A percentile compares a stretch with the other conserved stretches of the same genome.
Conservation (phyloP, 2,113 vertebrate genomes). For the Rhinoderma darwinii region DNA sequence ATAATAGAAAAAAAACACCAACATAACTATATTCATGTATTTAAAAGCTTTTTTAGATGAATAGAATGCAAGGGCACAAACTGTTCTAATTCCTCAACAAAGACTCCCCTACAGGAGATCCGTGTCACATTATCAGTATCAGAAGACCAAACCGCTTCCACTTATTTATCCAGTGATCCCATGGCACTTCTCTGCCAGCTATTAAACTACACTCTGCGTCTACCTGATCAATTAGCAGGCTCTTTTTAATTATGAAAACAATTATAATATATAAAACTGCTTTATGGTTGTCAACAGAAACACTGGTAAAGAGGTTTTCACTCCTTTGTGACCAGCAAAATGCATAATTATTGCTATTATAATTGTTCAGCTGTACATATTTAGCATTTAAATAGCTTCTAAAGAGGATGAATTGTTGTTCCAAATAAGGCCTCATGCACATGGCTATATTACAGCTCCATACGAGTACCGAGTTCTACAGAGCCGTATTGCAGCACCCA, state of each 20-base stretch:
- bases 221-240: slow-evolving; percentile 31
- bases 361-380: neutral
- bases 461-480: neutral
- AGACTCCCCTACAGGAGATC: neutral
- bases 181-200: slow-evolving; percentile 5
- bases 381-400: neutral
- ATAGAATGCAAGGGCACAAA: neutral
- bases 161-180: slow-evolving; percentile 12
- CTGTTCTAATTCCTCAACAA: slow-evolving; percentile 33
- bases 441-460: neutral
- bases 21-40: neutral
- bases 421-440: neutral
- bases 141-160: slow-evolving; percentile 19
- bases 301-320: neutral
- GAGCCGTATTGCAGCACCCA: too few relatives aligned
- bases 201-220: neutral
- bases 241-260: slow-evolving; percentile 46
- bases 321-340: slow-evolving; percentile 32
- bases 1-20: neutral
- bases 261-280: slow-evolving; percentile 33
- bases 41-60: neutral
- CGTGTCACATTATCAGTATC: slow-evolving; percentile 28
- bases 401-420: neutral
- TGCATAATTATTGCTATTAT: neutral
- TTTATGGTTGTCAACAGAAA: slow-evolving; percentile 17